Percentiles rank a stretch among this genome's conserved stretches.
Evolutionary conservation across 2,888 invertebrate genomes (phyloP).

Genomic region (Amphipoea oculea): DNA sequence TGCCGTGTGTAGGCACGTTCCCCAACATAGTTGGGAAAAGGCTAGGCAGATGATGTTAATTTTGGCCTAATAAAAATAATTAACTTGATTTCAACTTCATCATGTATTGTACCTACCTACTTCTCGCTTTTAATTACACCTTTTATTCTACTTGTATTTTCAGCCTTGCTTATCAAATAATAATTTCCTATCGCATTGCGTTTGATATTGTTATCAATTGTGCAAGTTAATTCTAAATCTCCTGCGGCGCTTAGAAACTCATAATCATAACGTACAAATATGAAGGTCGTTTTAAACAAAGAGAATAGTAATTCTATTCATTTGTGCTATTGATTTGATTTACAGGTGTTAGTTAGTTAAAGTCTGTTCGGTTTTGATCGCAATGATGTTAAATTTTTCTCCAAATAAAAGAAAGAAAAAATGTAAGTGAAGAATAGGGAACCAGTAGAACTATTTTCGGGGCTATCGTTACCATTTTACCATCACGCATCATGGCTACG

Average conservation of each 20-base stretch:
- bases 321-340: conserved; percentile 59
- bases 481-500: too few species aligned
- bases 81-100: background rate
- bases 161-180: conserved; percentile 50
- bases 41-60: background rate
- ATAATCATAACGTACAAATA: conserved; percentile 55
- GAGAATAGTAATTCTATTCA: conserved; percentile 67
- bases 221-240: conserved; percentile 52
- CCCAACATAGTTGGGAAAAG: too few species aligned
- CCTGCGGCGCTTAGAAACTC: conserved; percentile 39
- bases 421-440: too few species aligned
- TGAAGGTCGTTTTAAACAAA: conserved; percentile 73
- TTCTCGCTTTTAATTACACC: background rate
- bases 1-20: too few species aligned
- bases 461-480: too few species aligned
- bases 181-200: conserved; percentile 24
- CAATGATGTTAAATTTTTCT: too few species aligned
- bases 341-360: conserved; percentile 64
- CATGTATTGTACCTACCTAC: background rate
- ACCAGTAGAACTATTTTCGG: too few species aligned
- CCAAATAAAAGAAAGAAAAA: background rate
- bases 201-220: conserved; percentile 53
- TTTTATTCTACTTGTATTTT: background rate
- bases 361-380: conserved; percentile 9
- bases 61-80: background rate